Evolutionary conservation across 2,797 vertebrate species (phyloP).

Genomic region (Luscinia megarhynchos): DNA sequence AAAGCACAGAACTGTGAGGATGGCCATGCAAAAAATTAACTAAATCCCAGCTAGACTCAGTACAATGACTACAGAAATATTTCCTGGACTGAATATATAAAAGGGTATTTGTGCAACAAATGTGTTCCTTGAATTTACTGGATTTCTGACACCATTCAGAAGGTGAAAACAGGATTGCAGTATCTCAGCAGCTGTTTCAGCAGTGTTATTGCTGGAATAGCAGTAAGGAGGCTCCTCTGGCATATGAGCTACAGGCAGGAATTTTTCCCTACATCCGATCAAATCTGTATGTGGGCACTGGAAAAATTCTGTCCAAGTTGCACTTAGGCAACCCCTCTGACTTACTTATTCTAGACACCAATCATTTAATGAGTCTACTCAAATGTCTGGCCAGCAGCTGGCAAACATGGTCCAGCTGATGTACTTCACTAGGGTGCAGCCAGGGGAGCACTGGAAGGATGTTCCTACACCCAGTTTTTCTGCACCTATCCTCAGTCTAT

Average conservation of each 20-base stretch:
- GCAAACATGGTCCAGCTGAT: background rate
- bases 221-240: background rate
- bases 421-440: background rate
- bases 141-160: background rate
- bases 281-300: background rate
- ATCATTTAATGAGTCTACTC: background rate
- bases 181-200: background rate
- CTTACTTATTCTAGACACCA: background rate
- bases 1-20: background rate
- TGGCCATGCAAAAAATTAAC: background rate
- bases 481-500: background rate
- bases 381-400: background rate
- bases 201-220: background rate
- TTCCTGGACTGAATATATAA: background rate
- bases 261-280: background rate
- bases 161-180: background rate
- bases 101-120: background rate
- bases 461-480: background rate
- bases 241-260: background rate
- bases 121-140: background rate
- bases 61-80: background rate
- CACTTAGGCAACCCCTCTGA: background rate
- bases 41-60: accelerated
- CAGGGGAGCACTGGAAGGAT: background rate
- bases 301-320: background rate